Base-by-base conservation (phyloP, 2,888 invertebrate species). In the Macrophya alboannulata region DNA sequence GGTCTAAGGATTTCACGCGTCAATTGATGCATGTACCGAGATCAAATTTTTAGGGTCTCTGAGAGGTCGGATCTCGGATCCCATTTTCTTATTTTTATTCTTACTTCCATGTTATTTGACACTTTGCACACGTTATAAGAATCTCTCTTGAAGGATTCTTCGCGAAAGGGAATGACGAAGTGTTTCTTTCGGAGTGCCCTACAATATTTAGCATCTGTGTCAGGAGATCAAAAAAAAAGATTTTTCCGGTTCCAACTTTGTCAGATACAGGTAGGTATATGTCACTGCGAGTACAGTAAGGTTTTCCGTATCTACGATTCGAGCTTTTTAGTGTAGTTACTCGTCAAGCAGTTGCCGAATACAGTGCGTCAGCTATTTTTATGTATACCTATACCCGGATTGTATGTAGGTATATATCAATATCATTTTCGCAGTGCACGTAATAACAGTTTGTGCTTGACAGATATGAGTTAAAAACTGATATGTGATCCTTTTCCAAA, bases 1-100 rank as follows among this genome's bases (percentile, higher is more conserved):
- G 17, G 43, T 25, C 62, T 43, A 5, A 40, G 62, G 40, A 81
- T 81, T 81, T 81, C 81, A 59, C 25, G 81, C 81, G 81, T 81
- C 81, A 81, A 81, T 62, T 81, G 40, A 43, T 62, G 6, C 15
- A 74, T 62, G 72, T 45, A 74, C 51, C 37, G 77, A 77, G 77
- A 25, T 81, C n/a, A 62, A n/a, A 81, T 62, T 81, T 81, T 81
- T 81, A 17, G 40, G n/a, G 17, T 12, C 10, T 62, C 15, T 55
- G 10, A 9, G 74, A 45, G 21, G 37, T 37, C 37, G 31, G 43
- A 74, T 21, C 45, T 12, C 45, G 17, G 55, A 55, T 6, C 9
- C 17, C 6, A 77, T 55, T 74, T 74, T 45, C 43, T 74, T 45
- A 74, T 74, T 74, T 68, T 43, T 21, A 17, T 40, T 74, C n/a